These are phyloP conservation scores for Acholoe squamosa DNA, from an alignment of 2,888 invertebrate species.

Conservation along the genomic window DNA sequence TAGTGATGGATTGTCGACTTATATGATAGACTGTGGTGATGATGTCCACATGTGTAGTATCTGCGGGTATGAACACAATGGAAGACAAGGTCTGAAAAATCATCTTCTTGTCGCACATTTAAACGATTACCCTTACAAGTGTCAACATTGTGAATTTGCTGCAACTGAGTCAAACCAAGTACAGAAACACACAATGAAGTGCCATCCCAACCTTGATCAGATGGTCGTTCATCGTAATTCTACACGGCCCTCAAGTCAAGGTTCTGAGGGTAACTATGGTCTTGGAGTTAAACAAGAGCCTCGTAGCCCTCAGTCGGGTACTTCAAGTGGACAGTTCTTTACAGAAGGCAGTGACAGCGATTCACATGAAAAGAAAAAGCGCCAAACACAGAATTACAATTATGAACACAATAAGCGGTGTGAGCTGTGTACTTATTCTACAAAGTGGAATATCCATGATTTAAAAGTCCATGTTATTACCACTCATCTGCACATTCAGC, in stretches of 20 bases:
- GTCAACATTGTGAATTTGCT: neutral
- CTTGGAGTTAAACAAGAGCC: no score
- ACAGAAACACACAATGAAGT: neutral
- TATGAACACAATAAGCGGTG: neutral
- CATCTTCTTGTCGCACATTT: neutral
- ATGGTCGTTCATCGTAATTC: neutral
- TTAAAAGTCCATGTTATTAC: neutral
- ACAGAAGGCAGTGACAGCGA: no score
- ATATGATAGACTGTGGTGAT: neutral
- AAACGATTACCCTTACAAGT: neutral
- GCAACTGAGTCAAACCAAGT: neutral
- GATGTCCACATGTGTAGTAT: slow-evolving; percentile 9
- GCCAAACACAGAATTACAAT: neutral
- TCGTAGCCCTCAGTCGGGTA: no score
- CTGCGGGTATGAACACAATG: neutral
- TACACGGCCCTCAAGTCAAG: no score
- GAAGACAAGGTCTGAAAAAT: neutral
- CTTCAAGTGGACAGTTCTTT: no score
- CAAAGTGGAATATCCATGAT: neutral
- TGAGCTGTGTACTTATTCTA: neutral
- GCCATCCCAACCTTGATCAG: slow-evolving; percentile 10
- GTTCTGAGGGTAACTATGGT: no score
- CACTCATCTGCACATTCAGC: neutral
- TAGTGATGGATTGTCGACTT: neutral
- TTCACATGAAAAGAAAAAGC: no score